phyloP scores from a whole-genome alignment of 2,888 invertebrate species.

The Homarus gammarus region DNA sequence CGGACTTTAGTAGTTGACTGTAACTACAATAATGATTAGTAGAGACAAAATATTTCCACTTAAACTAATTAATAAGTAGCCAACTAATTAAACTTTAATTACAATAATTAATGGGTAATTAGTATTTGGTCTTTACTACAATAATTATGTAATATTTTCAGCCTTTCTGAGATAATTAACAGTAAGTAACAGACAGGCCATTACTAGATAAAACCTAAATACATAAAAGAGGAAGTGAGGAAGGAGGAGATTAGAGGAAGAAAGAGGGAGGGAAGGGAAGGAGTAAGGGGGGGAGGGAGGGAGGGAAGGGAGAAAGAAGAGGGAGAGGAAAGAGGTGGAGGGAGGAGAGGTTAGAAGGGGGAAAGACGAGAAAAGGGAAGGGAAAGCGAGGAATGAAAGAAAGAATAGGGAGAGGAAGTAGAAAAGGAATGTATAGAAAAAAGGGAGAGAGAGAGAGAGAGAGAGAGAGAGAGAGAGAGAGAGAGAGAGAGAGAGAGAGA shows the following conservation, averaged over 20 bases:
- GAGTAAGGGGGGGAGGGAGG: background rate
- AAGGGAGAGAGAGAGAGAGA: background rate
- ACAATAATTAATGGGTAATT: too few relatives aligned
- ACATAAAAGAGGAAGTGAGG: background rate
- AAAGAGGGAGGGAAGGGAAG: background rate
- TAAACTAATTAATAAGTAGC: too few relatives aligned
- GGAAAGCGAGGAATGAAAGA: background rate
- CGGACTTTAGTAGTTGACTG: too few relatives aligned
- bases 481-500: background rate
- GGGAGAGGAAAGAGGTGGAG: background rate
- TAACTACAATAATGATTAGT: too few relatives aligned
- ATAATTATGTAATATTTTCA: too few relatives aligned
- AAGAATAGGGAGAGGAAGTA: background rate
- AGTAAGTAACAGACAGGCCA: too few relatives aligned
- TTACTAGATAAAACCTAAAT: too few relatives aligned
- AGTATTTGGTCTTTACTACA: too few relatives aligned
- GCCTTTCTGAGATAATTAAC: too few relatives aligned
- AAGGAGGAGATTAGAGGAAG: background rate
- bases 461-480: background rate
- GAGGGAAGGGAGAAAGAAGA: background rate
- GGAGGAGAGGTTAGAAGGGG: background rate
- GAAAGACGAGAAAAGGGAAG: background rate
- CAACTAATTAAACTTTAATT: too few relatives aligned
- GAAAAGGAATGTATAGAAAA: background rate
- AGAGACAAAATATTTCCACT: too few relatives aligned